These are phyloP conservation scores for Melitaea athalia DNA, from an alignment of 2,888 invertebrate species.

Conservation along the genomic window DNA sequence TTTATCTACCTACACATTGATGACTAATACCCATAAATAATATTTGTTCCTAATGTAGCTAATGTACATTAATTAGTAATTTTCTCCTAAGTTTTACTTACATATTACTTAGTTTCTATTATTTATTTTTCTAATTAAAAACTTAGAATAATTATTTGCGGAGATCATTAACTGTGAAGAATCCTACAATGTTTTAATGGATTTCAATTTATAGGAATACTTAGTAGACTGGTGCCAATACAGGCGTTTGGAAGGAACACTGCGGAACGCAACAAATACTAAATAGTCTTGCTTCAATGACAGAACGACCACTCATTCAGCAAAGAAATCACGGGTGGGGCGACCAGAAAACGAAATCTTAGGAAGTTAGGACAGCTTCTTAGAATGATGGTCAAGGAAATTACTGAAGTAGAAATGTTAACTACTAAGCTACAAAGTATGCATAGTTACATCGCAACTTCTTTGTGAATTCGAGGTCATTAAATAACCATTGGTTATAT, in stretches of 20 bases:
- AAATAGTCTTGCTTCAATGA: conserved; percentile 68
- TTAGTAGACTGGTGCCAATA: conserved; percentile 16
- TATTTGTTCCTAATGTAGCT: neutral
- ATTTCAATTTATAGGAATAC: neutral
- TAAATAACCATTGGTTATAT: conserved; percentile 69
- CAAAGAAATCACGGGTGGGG: conserved; percentile 73
- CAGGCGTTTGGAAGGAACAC: conserved; percentile 44
- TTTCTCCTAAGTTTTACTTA: neutral
- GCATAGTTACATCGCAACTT: conserved; percentile 58
- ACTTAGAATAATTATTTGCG: conserved; percentile 10
- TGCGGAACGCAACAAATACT: conserved; percentile 65
- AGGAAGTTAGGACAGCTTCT: conserved; percentile 18
- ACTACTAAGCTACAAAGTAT: conserved; percentile 38
- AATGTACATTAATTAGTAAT: no score
- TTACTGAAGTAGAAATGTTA: conserved; percentile 12
- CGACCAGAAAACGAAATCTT: conserved; percentile 53
- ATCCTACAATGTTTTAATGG: conserved; percentile 22
- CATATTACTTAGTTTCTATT: neutral
- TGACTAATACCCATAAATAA: conserved; percentile 15
- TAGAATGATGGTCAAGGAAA: conserved; percentile 12
- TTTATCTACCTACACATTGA: conserved; percentile 12
- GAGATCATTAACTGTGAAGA: conserved; percentile 10
- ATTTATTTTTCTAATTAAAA: neutral
- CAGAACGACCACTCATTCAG: conserved; percentile 59
- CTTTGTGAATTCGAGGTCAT: conserved; percentile 73